Conservation (phyloP, 1,140 invertebrate species). For the Gyrodactylus bullatarudis region DNA sequence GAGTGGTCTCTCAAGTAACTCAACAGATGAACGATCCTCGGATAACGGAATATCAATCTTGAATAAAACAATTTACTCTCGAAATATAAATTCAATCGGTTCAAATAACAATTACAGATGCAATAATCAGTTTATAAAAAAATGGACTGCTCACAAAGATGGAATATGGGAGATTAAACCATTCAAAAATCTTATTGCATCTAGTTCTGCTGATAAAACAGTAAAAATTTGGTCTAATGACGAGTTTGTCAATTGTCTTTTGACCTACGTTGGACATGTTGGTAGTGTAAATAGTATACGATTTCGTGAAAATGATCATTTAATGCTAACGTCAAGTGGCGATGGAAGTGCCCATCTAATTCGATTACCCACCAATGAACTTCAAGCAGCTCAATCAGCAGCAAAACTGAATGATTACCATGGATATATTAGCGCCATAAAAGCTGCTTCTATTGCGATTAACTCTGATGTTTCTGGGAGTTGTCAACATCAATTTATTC, state of each 20-base stretch:
- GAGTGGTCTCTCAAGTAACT: neutral
- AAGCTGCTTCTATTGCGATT: neutral
- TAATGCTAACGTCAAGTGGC: neutral
- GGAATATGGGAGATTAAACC: neutral
- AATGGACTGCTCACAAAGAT: neutral
- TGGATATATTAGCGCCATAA: neutral
- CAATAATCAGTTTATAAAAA: neutral
- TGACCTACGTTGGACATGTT: neutral
- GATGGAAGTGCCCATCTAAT: neutral
- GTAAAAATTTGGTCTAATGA: neutral
- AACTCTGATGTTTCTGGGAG: neutral
- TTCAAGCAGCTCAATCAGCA: neutral
- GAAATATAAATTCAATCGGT: neutral
- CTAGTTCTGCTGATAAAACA: neutral
- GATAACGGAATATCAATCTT: neutral
- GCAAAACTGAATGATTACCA: neutral
- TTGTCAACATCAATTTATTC: neutral
- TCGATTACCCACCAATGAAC: neutral
- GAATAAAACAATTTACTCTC: neutral
- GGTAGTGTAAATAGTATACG: neutral
- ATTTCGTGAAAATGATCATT: neutral
- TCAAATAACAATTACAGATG: neutral
- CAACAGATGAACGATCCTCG: neutral
- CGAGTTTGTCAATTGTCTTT: neutral
- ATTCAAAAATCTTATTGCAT: neutral